A percentile compares a stretch with the other conserved stretches of the same genome.
These are phyloP conservation scores for Poecilia wingei DNA, from an alignment of 2,797 vertebrate genomes.

Conservation along the genomic window DNA sequence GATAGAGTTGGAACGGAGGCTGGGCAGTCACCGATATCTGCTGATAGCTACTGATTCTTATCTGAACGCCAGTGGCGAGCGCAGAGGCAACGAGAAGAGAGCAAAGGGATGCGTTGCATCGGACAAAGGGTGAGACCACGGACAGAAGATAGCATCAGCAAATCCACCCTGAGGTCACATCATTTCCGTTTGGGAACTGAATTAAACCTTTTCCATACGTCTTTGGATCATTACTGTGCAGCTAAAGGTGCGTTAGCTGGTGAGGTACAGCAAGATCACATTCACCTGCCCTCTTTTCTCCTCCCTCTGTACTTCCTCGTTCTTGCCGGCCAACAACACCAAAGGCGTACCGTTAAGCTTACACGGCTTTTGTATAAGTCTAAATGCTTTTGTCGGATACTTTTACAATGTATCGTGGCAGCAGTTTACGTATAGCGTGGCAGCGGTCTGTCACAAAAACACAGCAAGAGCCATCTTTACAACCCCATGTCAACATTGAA, in stretches of 20 bases:
- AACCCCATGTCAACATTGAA: background rate
- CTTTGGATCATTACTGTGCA: background rate
- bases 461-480: background rate
- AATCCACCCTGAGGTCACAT: constrained; percentile 51
- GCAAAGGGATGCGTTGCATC: constrained; percentile 36
- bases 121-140: constrained; percentile 47
- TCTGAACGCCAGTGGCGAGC: constrained; percentile 43
- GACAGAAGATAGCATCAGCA: constrained; percentile 53
- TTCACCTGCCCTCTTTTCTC: background rate
- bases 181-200: constrained; percentile 7
- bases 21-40: constrained; percentile 45
- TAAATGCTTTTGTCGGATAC: constrained; percentile 22
- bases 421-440: no score
- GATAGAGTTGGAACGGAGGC: constrained; percentile 16
- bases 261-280: constrained; percentile 1
- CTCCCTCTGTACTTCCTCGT: background rate
- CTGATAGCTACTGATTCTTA: constrained; percentile 67
- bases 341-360: constrained; percentile 49
- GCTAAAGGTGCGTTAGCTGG: constrained; percentile 13
- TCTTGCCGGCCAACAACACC: constrained; percentile 19
- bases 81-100: constrained; percentile 18
- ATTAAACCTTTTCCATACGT: constrained; percentile 4
- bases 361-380: constrained; percentile 27
- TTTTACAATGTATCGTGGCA: background rate
- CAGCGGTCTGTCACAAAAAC: background rate